A percentile compares a stretch with the other conserved stretches of the same genome.
phyloP scores from a whole-genome alignment of 1,140 invertebrate species.

The Brachionus manjavacas region DNA sequence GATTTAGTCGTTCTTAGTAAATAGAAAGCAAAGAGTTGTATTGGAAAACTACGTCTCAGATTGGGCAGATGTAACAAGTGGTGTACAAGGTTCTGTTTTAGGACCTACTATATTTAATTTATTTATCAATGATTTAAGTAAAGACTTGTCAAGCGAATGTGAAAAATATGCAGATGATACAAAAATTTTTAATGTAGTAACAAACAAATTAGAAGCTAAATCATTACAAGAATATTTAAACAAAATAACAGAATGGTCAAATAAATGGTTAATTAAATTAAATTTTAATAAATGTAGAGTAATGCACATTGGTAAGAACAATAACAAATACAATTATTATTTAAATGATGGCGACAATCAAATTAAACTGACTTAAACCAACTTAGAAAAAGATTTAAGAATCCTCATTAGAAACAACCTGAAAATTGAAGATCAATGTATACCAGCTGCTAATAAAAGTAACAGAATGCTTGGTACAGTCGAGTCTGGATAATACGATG shows the following conservation, averaged over 20 bases:
- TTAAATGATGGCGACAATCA: neutral
- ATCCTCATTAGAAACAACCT: neutral
- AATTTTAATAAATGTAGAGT: neutral
- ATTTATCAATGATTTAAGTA: no score
- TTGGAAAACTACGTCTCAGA: no score
- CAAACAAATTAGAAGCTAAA: neutral
- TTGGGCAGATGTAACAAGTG: no score
- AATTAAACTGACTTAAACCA: neutral
- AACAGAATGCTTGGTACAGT: neutral
- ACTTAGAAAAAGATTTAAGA: neutral
- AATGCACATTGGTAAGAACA: neutral
- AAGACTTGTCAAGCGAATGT: no score
- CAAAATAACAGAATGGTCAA: neutral
- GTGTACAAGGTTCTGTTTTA: no score
- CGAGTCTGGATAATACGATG: no score
- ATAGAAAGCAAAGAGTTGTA: no score
- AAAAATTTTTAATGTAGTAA: no score
- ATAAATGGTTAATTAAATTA: neutral
- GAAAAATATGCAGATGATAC: no score
- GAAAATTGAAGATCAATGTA: neutral
- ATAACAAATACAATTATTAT: neutral
- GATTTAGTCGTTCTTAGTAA: no score
- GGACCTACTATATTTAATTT: no score
- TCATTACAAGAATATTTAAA: neutral
- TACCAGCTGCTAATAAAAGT: neutral